Base-by-base conservation (phyloP, 2,797 vertebrate species). In the Fundulus diaphanus region DNA sequence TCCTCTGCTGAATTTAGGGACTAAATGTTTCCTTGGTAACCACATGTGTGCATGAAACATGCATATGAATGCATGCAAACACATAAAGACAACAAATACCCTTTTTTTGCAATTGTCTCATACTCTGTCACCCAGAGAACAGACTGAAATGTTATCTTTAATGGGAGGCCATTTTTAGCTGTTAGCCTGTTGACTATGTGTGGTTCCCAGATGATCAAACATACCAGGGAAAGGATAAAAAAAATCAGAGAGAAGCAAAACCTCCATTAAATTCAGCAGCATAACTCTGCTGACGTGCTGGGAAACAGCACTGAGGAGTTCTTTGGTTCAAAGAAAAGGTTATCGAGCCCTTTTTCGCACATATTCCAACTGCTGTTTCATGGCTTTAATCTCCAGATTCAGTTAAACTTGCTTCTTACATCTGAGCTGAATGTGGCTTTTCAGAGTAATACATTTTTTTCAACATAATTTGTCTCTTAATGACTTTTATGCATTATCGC, bases 21-120 rank as follows among this genome's bases (percentile, higher is more conserved):
- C 22, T 65, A 56, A 76, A 84, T 77, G 93, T 90, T 93, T 77
- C 90, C 88, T 87, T 87, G 91, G 87, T 49, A 77, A 93, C 92
- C 81, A 85, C 85, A 91, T 87, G 88, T 90, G 82, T 87, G 86
- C 44, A 69, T 63, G 46, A 44, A 40, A 54, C 68, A 24, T 61
- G 68, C 48, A n/a, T 48, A 35, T 40, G 49, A 66, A 57, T 0
- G 31, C 48, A 5, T 66, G n/a, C 42, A 9, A 66, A 52, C 51
- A 69, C 56, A 44, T 57, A 72, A 29, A 72, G 42, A 76, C 16
- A 72, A 73, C 3, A 67, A 81, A 29, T 73, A 54, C 44, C 42
- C 40, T 52, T 16, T 70, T 85, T 84, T 57, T 82, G 46, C 78
- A 78, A 77, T 66, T 40, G 20, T 33, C 35, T 68, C 49, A 2